These are phyloP conservation scores for Hippopotamus amphibius DNA, from an alignment of 2,113 vertebrate genomes.

Conservation along the genomic window DNA sequence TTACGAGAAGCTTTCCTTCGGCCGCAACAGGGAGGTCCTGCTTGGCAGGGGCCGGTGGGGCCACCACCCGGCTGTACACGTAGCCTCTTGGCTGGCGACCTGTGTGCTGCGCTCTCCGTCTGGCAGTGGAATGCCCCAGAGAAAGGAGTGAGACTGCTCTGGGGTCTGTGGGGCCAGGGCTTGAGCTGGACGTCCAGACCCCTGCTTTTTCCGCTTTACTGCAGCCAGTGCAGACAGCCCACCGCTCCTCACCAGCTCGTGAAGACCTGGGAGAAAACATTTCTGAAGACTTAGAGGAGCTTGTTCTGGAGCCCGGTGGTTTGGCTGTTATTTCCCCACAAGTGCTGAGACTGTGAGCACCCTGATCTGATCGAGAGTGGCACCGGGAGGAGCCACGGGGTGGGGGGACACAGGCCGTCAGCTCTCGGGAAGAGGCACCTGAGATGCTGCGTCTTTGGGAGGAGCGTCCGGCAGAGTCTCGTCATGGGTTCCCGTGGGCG, in stretches of 20 bases:
- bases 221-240: neutral
- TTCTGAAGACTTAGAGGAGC: neutral
- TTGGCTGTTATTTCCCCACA: neutral
- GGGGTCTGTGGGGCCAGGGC: neutral
- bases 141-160: neutral
- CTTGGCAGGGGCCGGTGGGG: no score
- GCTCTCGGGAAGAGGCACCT: neutral
- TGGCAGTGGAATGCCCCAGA: no score
- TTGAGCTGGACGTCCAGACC: neutral
- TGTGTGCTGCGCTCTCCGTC: neutral
- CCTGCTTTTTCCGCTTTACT: neutral
- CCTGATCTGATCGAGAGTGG: neutral
- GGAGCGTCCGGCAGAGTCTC: neutral
- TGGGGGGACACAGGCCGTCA: neutral
- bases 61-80: no score
- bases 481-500: no score
- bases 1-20: neutral
- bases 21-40: no score
- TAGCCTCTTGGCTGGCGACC: neutral
- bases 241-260: neutral
- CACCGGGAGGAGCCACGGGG: neutral
- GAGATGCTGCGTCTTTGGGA: neutral
- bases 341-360: neutral
- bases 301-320: neutral
- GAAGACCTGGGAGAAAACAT: neutral